Conservation (phyloP, 2,113 vertebrate genomes). For the Caranx melampygus region DNA sequence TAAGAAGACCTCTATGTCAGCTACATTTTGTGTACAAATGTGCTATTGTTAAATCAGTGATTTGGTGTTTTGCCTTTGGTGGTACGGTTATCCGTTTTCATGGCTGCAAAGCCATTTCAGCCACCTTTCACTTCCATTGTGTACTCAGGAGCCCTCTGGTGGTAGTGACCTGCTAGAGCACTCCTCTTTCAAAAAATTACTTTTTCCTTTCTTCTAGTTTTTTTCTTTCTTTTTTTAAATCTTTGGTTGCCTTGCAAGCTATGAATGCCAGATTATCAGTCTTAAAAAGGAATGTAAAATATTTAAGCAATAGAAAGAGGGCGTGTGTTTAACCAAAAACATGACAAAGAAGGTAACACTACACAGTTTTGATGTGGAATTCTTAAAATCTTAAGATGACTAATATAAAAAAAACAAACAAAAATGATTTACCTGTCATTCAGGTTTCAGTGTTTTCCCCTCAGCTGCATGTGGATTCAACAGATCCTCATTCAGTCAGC, state of each 20-base stretch:
- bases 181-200: not conserved
- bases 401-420: conserved; percentile 12
- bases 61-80: conserved; percentile 7
- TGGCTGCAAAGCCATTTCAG: conserved; percentile 14
- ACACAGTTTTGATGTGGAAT: conserved; percentile 28
- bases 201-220: not conserved
- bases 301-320: conserved; percentile 65
- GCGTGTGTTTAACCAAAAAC: conserved; percentile 38
- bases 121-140: conserved; percentile 20
- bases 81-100: not conserved
- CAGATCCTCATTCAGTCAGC: conserved; percentile 31
- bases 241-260: conserved; percentile 55
- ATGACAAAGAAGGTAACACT: conserved; percentile 22
- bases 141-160: conserved; percentile 68
- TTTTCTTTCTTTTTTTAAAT: not conserved
- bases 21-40: conserved; percentile 15
- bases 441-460: conserved; percentile 4
- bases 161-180: conserved; percentile 44
- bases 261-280: conserved; percentile 44
- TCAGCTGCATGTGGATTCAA: conserved; percentile 57
- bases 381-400: conserved; percentile 6
- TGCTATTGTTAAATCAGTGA: conserved; percentile 16
- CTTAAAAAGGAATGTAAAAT: conserved; percentile 56
- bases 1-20: not conserved
- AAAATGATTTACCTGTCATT: conserved; percentile 1